Evolutionary conservation across 2,797 vertebrate genomes (phyloP).

Genomic region (Varecia variegata): DNA sequence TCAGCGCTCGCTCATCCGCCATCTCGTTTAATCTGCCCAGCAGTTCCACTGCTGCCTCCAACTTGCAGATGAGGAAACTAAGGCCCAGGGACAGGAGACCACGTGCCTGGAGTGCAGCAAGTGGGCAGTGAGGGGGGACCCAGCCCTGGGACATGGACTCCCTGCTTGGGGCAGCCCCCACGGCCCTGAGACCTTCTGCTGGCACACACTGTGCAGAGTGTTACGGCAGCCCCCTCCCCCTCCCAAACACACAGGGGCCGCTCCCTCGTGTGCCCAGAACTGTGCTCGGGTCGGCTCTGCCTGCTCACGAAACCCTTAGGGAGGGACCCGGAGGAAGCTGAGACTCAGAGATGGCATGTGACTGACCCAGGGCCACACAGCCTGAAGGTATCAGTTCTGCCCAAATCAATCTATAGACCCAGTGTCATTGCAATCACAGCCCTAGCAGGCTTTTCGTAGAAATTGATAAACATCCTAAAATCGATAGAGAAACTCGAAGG

Average conservation of each 20-base stretch:
- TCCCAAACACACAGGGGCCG: not conserved
- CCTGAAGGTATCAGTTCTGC: not conserved
- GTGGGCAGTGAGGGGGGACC: not conserved
- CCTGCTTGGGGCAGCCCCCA: not conserved
- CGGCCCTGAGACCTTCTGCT: not conserved
- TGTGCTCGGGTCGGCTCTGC: not conserved
- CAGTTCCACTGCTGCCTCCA: not conserved
- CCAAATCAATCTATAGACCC: not conserved
- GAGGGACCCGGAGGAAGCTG: not conserved
- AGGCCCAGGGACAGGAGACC: not conserved
- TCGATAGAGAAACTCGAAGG: not conserved
- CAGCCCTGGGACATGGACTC: not conserved
- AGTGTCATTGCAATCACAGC: not conserved
- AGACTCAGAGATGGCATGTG: not conserved
- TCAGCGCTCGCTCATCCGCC: not conserved
- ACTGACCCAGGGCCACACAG: not conserved
- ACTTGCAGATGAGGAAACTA: not conserved
- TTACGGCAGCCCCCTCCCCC: not conserved
- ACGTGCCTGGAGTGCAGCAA: not conserved
- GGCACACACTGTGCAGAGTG: not conserved
- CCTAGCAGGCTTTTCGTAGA: not conserved
- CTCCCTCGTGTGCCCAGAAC: not conserved
- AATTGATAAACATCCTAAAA: not conserved
- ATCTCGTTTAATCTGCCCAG: not conserved
- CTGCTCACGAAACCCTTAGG: not conserved